Evolutionary conservation across 2,888 invertebrate species (phyloP).

Genomic region (Anodontia alba): DNA sequence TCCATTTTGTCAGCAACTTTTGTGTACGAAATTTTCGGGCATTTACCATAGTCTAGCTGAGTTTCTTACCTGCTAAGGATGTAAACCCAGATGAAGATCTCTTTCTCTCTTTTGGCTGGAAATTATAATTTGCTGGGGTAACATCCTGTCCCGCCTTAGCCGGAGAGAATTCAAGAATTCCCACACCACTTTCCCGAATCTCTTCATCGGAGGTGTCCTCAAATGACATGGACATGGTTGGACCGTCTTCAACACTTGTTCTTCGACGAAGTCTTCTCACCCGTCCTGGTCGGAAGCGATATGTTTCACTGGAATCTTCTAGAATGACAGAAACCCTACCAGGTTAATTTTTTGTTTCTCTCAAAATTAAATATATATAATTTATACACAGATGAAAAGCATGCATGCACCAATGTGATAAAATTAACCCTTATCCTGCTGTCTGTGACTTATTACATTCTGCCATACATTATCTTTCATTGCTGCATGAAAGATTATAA

Average conservation of each 20-base stretch:
- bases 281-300: conserved; percentile 69
- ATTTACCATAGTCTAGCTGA: too few species aligned
- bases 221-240: conserved; percentile 75
- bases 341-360: too few species aligned
- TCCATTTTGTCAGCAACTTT: too few species aligned
- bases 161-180: conserved; percentile 91
- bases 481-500: too few species aligned
- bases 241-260: conserved; percentile 82
- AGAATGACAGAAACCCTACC: too few species aligned
- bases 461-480: too few species aligned
- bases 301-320: conserved; percentile 55
- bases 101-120: conserved; percentile 71
- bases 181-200: conserved; percentile 83
- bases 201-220: conserved; percentile 82
- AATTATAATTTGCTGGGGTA: conserved; percentile 91
- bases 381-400: too few species aligned
- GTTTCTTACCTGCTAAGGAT: conserved; percentile 75
- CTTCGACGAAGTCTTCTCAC: conserved; percentile 58
- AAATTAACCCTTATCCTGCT: too few species aligned
- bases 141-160: conserved; percentile 95
- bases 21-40: too few species aligned
- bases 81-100: conserved; percentile 73
- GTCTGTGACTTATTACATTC: too few species aligned
- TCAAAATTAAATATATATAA: too few species aligned
- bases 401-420: too few species aligned